phyloP scores from a whole-genome alignment of 2,797 vertebrate genomes.

The Sphaeramia orbicularis region DNA sequence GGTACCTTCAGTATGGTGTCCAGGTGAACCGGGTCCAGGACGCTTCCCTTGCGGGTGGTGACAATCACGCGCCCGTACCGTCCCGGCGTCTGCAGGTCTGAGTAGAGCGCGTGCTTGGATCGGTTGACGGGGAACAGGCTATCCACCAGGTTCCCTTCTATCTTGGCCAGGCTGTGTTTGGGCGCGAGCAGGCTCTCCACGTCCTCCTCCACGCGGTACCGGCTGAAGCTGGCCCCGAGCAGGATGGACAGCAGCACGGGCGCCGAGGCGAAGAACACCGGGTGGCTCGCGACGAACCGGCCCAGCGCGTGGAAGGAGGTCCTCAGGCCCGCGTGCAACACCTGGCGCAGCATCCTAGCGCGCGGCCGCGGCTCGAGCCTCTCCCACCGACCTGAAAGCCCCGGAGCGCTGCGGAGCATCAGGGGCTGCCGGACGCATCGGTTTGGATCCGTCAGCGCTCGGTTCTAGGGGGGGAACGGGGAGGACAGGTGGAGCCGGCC shows the following conservation, averaged over 20 bases:
- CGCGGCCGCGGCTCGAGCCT: conserved; percentile 90
- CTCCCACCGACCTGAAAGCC: conserved; percentile 87
- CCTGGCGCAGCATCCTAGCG: conserved; percentile 98
- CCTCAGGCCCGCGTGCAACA: conserved; percentile 95
- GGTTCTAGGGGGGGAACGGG: conserved; percentile 8
- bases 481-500: conserved; percentile 34
- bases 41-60: conserved; percentile 92
- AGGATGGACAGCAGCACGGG: conserved; percentile 96
- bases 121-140: conserved; percentile 97
- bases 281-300: conserved; percentile 96
- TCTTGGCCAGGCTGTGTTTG: conserved; percentile 97
- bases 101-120: conserved; percentile 97
- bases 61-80: conserved; percentile 96
- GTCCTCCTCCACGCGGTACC: conserved; percentile 95
- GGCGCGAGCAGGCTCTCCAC: conserved; percentile 96
- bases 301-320: conserved; percentile 94
- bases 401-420: conserved; percentile 86
- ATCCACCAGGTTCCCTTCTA: conserved; percentile 97
- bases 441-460: conserved; percentile 62
- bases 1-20: conserved; percentile 92
- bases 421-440: conserved; percentile 84
- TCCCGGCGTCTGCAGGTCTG: conserved; percentile 96
- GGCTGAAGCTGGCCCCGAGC: conserved; percentile 97
- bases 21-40: conserved; percentile 93
- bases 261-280: conserved; percentile 96